Percentiles rank a stretch among this genome's conserved stretches.
phyloP scores from a whole-genome alignment of 2,797 vertebrate genomes.

The Sebastes wilsoni region DNA sequence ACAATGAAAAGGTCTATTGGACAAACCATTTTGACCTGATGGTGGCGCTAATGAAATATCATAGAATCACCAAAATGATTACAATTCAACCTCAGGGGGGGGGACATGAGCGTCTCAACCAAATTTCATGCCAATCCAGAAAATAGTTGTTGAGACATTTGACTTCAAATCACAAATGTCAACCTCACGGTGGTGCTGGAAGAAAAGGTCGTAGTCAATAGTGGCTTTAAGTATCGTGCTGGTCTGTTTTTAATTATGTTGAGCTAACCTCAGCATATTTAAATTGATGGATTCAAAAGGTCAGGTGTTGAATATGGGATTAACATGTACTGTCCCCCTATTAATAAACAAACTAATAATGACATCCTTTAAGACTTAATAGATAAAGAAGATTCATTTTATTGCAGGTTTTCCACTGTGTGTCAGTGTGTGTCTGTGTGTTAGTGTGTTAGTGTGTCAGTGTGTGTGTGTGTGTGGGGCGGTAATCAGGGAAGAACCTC shows the following conservation, averaged over 20 bases:
- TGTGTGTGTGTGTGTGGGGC: neutral
- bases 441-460: neutral
- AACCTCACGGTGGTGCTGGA: neutral
- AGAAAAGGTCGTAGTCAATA: neutral
- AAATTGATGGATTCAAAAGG: conserved; percentile 15
- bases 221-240: neutral
- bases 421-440: neutral
- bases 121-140: neutral
- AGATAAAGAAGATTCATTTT: conserved; percentile 34
- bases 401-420: neutral
- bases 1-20: too few species aligned
- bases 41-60: too few species aligned
- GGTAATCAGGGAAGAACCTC: conserved; percentile 47
- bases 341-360: conserved; percentile 2
- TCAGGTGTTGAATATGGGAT: conserved; percentile 29
- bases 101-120: neutral
- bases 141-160: neutral
- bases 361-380: neutral
- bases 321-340: neutral
- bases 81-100: neutral
- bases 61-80: neutral
- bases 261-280: conserved; percentile 25
- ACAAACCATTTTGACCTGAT: too few species aligned
- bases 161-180: neutral
- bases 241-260: conserved; percentile 17